Conservation (phyloP, 2,113 vertebrate genomes). For the Coreoperca whiteheadi region DNA sequence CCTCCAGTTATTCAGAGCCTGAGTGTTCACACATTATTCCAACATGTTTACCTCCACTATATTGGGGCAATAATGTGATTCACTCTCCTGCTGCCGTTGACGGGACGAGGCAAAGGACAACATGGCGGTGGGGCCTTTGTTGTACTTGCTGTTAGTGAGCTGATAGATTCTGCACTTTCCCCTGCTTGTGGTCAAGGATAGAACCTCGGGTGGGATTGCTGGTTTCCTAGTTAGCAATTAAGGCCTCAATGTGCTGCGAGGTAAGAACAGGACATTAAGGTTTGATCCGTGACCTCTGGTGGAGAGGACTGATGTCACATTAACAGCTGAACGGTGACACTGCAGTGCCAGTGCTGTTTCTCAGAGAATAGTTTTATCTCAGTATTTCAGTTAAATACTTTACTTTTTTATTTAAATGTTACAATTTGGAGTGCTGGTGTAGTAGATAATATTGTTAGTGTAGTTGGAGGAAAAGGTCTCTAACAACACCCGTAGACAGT, state of each 20-base stretch:
- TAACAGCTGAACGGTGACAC: constrained; percentile 39
- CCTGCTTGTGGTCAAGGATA: constrained; percentile 7
- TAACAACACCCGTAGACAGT: neutral
- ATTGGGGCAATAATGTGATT: neutral
- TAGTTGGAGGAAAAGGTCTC: neutral
- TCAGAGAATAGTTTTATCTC: neutral
- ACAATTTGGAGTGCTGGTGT: neutral
- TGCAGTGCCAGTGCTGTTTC: neutral
- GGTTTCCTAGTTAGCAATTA: constrained; percentile 22
- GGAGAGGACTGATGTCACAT: constrained; percentile 11
- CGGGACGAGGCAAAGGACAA: neutral
- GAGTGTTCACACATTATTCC: neutral
- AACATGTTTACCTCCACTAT: neutral
- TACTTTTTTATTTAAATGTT: neutral
- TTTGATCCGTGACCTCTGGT: constrained; percentile 45
- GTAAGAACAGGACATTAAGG: constrained; percentile 31
- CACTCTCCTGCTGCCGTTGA: neutral
- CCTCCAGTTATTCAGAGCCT: neutral
- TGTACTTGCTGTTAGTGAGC: constrained; percentile 26
- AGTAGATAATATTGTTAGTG: neutral
- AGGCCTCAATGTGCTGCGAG: neutral
- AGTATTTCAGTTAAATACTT: neutral
- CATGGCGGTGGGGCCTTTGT: neutral
- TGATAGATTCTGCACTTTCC: constrained; percentile 42
- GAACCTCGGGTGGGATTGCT: neutral